Conservation (phyloP, 2,888 invertebrate species). For the Drosophila borborema region DNA sequence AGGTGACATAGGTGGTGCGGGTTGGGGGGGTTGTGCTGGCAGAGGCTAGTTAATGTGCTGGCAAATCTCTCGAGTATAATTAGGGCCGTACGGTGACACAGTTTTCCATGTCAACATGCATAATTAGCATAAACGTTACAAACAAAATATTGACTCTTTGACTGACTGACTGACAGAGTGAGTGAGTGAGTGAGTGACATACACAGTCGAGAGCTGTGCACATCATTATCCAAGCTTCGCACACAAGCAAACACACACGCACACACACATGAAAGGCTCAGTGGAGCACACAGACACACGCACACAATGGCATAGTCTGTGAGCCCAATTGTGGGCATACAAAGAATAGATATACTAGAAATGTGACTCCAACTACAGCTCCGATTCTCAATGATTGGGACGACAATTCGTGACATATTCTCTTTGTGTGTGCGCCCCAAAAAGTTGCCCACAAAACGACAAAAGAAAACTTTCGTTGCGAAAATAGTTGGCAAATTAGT, state of each 20-base stretch:
- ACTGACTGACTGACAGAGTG: constrained; percentile 37
- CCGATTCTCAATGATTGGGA: constrained; percentile 40
- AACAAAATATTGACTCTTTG: constrained; percentile 74
- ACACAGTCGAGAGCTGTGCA: constrained; percentile 45
- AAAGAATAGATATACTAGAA: constrained; percentile 15
- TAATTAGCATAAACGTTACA: constrained; percentile 76
- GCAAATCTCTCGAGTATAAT: constrained; percentile 67
- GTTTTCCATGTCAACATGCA: constrained; percentile 75
- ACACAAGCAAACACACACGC: constrained; percentile 17
- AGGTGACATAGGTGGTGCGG: background rate
- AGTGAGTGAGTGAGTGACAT: constrained; percentile 37
- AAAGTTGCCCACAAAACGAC: constrained; percentile 56
- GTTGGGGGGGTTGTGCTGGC: background rate
- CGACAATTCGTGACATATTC: constrained; percentile 69
- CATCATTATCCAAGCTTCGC: constrained; percentile 48
- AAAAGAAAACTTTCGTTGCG: constrained; percentile 53
- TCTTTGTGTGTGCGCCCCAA: constrained; percentile 41
- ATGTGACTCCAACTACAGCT: constrained; percentile 8
- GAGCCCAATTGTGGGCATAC: constrained; percentile 26
- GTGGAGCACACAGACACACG: constrained; percentile 6
- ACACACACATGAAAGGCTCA: constrained; percentile 11
- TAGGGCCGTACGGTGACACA: constrained; percentile 65
- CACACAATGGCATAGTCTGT: constrained; percentile 27
- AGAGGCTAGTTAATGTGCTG: constrained; percentile 33
- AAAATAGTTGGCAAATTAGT: constrained; percentile 76